Percentiles rank a stretch among this genome's conserved stretches.
Evolutionary conservation across 2,113 vertebrate species (phyloP).

Genomic region (Mormyrus iriodes): DNA sequence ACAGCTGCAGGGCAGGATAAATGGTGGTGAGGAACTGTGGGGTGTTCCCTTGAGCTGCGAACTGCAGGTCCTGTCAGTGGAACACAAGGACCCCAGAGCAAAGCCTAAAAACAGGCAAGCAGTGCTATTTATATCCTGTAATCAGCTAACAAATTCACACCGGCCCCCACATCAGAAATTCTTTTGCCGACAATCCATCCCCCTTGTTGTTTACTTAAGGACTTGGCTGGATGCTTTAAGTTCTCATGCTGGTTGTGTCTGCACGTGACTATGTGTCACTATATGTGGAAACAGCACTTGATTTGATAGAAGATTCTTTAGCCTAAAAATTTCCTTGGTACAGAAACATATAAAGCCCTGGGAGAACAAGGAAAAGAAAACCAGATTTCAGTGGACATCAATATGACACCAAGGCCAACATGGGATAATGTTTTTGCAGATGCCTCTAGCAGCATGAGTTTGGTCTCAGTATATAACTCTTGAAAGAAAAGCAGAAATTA

Average conservation of each 20-base stretch:
- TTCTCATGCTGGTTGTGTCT: not conserved
- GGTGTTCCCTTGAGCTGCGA: constrained; percentile 41
- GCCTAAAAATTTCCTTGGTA: not conserved
- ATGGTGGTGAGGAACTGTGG: constrained; percentile 44
- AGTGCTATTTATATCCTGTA: constrained; percentile 62
- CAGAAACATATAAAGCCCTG: not conserved
- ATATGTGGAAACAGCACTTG: not conserved
- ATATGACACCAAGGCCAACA: not conserved
- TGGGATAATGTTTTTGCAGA: not conserved
- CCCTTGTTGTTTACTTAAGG: not conserved
- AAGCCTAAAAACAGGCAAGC: constrained; percentile 43
- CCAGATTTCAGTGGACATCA: not conserved
- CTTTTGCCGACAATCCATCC: constrained; percentile 37
- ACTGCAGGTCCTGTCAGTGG: constrained; percentile 32
- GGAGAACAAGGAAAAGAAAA: not conserved
- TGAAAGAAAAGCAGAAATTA: not conserved
- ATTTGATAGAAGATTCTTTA: not conserved
- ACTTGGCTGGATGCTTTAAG: not conserved
- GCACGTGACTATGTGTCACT: not conserved
- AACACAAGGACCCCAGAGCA: constrained; percentile 28
- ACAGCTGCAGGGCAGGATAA: constrained; percentile 43
- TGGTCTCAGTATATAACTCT: not conserved
- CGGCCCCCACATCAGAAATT: constrained; percentile 54
- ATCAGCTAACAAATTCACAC: constrained; percentile 66
- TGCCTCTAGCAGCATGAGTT: not conserved